Evolutionary conservation across 2,888 invertebrate genomes (phyloP), one percentile per base, ranked within the genome.

Genomic region (Gandaritis pyraliata): DNA sequence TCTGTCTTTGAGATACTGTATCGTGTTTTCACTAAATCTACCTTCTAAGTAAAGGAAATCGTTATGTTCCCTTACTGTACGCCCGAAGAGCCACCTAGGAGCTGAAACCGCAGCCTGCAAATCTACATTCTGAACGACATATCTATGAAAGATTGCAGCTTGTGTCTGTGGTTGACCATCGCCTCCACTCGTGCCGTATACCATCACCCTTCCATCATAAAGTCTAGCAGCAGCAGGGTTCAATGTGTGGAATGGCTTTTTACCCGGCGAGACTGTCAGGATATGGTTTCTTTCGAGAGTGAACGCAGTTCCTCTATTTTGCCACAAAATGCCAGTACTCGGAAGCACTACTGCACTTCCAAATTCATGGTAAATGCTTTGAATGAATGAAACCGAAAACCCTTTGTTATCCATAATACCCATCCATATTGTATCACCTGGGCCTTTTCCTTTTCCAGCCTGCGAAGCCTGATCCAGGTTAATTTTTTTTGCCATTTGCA

Each of bases 141-240:
- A 90, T 74, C 89, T 80, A 54, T 91, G 89, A 58, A 91, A 91
- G n/a, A 91, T 78, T 0, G 88, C 85, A 18, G 90, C 84, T 75
- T 91, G 91, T 3, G 85, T 88, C 72, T 91, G 91, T 5, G 89
- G 74, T 59, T 91, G 91, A 0, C 90, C 90, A 68, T 91, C 90
- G 7, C 90, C 91, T 18, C 91, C 91, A 64, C 83, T 78, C 10
- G 89, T 88, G 1, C 91, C 91, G 64, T 89, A 90, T 30, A 91
- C 52, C 73, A 91, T 78, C 4, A 84, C 48, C 38, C 91, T 80
- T n/a, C 90, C 88, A 73, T 90, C 90, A n/a, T 81, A 74, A 16
- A 91, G 72, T 48, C 76, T 77, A 23, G 88, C 90, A 23, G 85
- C 89, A 49, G 90, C 87, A 12, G 88, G 85, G 55, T 87, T 91